These are phyloP conservation scores for Hypsibius dujardini DNA, from an alignment of 1,140 invertebrate species.

Conservation along the genomic window DNA sequence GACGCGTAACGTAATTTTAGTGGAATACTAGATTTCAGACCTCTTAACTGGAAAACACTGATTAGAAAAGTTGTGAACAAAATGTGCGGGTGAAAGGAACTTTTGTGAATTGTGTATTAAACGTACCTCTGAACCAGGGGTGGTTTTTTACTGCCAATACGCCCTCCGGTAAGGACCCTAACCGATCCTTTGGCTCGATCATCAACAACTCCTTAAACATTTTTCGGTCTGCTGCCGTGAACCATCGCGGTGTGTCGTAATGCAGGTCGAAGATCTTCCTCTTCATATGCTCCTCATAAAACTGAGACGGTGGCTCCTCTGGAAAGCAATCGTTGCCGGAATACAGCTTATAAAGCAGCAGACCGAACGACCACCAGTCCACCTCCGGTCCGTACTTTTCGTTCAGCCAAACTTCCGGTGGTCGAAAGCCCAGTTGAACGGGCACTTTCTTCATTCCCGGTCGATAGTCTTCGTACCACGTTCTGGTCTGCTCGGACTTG, in stretches of 20 bases:
- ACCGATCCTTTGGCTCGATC: not conserved
- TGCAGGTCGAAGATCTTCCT: slow-evolving; percentile 4
- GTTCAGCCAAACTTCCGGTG: not conserved
- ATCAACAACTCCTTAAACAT: not conserved
- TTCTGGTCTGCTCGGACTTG: not conserved
- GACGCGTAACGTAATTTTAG: not conserved
- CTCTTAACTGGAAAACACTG: not conserved
- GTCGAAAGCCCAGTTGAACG: not conserved
- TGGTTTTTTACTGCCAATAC: not conserved
- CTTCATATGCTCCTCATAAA: slow-evolving; percentile 15
- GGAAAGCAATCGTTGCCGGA: not conserved
- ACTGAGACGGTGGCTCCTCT: not conserved
- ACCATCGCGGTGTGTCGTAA: slow-evolving; percentile 13
- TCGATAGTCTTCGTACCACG: not conserved
- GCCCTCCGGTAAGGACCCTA: not conserved
- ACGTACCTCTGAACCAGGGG: slow-evolving; percentile 8
- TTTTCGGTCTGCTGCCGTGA: not conserved
- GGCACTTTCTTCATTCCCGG: not conserved
- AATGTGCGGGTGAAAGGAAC: not conserved
- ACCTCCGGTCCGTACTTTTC: not conserved
- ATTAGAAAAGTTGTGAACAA: not conserved
- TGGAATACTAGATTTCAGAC: not conserved
- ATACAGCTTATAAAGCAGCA: slow-evolving; percentile 5
- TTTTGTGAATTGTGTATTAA: not conserved
- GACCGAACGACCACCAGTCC: slow-evolving; percentile 12